A percentile compares a stretch with the other conserved stretches of the same genome.
Conservation (phyloP, 1,140 invertebrate species). For the Procambarus clarkii region DNA sequence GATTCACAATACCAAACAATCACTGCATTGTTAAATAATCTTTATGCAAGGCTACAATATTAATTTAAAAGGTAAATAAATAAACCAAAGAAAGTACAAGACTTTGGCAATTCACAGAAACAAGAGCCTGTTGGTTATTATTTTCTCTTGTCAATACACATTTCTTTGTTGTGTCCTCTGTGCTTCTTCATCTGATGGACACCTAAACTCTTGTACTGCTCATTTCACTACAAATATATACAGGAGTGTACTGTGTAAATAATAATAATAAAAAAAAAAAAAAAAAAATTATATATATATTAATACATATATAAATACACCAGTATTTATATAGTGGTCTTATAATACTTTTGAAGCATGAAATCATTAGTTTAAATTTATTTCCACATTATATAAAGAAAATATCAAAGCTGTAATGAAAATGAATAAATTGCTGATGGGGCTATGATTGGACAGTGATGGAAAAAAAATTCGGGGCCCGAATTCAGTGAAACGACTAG, state of each 20-base stretch:
- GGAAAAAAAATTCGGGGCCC: slow-evolving; percentile 15
- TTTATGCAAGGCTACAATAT: neutral
- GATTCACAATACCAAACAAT: slow-evolving; percentile 30
- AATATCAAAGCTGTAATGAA: neutral
- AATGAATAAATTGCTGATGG: slow-evolving; percentile 11
- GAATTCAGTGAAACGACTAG: slow-evolving; percentile 21
- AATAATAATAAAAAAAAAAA: no score
- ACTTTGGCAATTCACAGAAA: slow-evolving; percentile 3
- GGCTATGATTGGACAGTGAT: slow-evolving; percentile 53
- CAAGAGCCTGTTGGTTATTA: neutral
- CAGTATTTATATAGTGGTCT: no score
- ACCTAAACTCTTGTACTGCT: neutral
- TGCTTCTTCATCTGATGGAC: neutral
- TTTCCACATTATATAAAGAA: neutral
- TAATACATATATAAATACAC: neutral
- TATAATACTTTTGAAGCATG: no score
- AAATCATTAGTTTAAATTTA: neutral
- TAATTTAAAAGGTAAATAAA: neutral
- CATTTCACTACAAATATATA: neutral
- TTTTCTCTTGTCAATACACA: neutral
- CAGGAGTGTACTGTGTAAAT: neutral
- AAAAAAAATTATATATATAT: no score
- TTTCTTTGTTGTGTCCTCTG: neutral
- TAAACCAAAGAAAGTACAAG: neutral
- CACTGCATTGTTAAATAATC: neutral